These are phyloP conservation scores for Laupala kohalensis DNA, from an alignment of 1,140 invertebrate species.

Conservation along the genomic window DNA sequence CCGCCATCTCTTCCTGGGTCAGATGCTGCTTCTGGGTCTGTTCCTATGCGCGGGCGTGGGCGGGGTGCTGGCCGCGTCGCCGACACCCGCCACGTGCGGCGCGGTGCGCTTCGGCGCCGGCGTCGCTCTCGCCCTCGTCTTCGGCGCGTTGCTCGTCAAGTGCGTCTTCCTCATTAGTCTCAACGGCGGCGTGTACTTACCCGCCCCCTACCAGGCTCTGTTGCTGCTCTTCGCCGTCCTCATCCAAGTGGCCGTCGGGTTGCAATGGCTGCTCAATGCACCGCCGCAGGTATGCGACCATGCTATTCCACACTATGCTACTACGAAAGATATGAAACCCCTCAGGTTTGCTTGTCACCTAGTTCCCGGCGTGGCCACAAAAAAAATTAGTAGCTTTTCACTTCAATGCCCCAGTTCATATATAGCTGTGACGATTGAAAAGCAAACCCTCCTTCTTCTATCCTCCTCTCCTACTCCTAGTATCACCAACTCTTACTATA, in stretches of 20 bases:
- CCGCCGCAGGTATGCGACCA: slow-evolving; percentile 33
- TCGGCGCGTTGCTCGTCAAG: slow-evolving; percentile 83
- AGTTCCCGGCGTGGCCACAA: too few species aligned
- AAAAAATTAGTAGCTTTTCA: too few species aligned
- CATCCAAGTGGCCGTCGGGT: slow-evolving; percentile 77
- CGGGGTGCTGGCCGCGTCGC: slow-evolving; percentile 63
- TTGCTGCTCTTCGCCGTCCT: slow-evolving; percentile 79
- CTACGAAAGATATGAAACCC: too few species aligned
- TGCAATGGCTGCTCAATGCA: slow-evolving; percentile 68
- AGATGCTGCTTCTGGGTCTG: slow-evolving; percentile 75
- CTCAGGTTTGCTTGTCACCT: too few species aligned
- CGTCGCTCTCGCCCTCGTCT: slow-evolving; percentile 76
- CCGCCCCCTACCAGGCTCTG: slow-evolving; percentile 74
- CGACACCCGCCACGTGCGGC: slow-evolving; percentile 67
- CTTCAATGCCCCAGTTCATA: too few species aligned
- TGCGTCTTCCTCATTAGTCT: slow-evolving; percentile 84
- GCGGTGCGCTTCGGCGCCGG: slow-evolving; percentile 74
- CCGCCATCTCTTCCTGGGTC: slow-evolving; percentile 78
- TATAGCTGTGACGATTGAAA: too few species aligned
- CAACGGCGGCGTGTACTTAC: slow-evolving; percentile 83
- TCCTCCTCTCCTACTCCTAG: too few species aligned
- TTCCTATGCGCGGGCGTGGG: slow-evolving; percentile 70
- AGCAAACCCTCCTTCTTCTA: too few species aligned
- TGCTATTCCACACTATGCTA: too few species aligned
- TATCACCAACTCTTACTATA: too few species aligned